These are phyloP conservation scores for Metridium senile DNA, from an alignment of 92 coral and sea anemone species.

Conservation along the genomic window DNA sequence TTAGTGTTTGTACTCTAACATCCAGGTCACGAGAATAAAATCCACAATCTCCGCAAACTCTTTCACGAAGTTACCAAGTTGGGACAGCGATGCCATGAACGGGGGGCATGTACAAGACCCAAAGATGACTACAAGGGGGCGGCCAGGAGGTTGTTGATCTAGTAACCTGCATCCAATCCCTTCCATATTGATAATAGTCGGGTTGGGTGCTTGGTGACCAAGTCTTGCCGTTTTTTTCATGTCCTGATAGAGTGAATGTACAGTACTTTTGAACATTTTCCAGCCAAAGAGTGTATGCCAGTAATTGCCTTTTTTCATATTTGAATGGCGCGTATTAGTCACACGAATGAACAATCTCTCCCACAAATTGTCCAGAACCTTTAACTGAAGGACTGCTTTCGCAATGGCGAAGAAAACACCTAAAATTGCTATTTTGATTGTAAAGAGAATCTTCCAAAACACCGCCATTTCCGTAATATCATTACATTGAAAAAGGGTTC, in stretches of 20 bases:
- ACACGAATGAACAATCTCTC: not conserved
- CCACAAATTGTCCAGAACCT: not conserved
- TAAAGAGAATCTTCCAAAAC: conserved; percentile 1
- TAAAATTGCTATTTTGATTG: not conserved
- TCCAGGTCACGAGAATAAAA: conserved; percentile 75
- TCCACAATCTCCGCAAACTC: conserved; percentile 78
- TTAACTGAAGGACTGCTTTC: not conserved
- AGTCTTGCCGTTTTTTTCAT: conserved; percentile 48
- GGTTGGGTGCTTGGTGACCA: conserved; percentile 49
- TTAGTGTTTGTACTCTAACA: conserved; percentile 88
- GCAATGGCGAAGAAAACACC: conserved; percentile 1
- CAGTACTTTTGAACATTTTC: conserved; percentile 28
- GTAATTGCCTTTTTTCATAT: conserved; percentile 30
- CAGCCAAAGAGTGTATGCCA: conserved; percentile 52
- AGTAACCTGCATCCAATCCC: conserved; percentile 31
- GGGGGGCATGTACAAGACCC: conserved; percentile 92
- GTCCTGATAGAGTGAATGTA: conserved; percentile 20
- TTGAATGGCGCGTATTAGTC: conserved; percentile 33
- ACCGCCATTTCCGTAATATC: not conserved
- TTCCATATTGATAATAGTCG: conserved; percentile 38
- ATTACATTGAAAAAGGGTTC: not conserved
- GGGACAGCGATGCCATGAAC: conserved; percentile 66
- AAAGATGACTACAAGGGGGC: conserved; percentile 83
- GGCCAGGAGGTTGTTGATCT: conserved; percentile 38
- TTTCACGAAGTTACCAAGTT: conserved; percentile 61